These are phyloP conservation scores for Andrena bicolor DNA, from an alignment of 2,888 invertebrate genomes.

Conservation along the genomic window DNA sequence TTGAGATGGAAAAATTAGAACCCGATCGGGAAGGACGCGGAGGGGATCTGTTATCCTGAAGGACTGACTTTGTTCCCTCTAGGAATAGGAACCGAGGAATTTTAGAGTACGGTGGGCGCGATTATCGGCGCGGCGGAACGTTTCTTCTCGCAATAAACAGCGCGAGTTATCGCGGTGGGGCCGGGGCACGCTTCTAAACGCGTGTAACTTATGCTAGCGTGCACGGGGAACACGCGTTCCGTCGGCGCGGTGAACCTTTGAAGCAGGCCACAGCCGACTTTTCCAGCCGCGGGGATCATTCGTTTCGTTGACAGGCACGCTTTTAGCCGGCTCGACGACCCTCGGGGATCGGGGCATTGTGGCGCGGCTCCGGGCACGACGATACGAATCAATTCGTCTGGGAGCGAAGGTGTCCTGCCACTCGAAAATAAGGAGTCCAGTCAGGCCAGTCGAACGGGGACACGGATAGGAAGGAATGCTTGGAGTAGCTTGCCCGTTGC, in stretches of 20 bases:
- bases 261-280: constrained; percentile 40
- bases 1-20: neutral
- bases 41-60: neutral
- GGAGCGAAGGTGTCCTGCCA: neutral
- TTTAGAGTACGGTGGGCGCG: constrained; percentile 26
- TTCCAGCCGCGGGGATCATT: constrained; percentile 48
- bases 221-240: constrained; percentile 52
- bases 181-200: constrained; percentile 36
- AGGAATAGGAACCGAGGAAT: constrained; percentile 16
- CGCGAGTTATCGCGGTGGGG: constrained; percentile 52
- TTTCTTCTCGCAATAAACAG: constrained; percentile 51
- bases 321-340: constrained; percentile 43
- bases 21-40: constrained; percentile 7
- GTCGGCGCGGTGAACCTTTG: constrained; percentile 59
- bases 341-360: neutral
- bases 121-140: constrained; percentile 30
- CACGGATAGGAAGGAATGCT: no score
- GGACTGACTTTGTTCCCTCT: neutral
- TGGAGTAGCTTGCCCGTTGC: no score
- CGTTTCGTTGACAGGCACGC: constrained; percentile 63
- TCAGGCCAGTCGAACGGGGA: no score
- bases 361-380: neutral
- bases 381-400: constrained; percentile 40
- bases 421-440: no score
- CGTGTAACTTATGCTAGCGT: constrained; percentile 52